A percentile compares a stretch with the other conserved stretches of the same genome.
phyloP scores from a whole-genome alignment of 2,113 vertebrate genomes.

The Chinchilla lanigera region DNA sequence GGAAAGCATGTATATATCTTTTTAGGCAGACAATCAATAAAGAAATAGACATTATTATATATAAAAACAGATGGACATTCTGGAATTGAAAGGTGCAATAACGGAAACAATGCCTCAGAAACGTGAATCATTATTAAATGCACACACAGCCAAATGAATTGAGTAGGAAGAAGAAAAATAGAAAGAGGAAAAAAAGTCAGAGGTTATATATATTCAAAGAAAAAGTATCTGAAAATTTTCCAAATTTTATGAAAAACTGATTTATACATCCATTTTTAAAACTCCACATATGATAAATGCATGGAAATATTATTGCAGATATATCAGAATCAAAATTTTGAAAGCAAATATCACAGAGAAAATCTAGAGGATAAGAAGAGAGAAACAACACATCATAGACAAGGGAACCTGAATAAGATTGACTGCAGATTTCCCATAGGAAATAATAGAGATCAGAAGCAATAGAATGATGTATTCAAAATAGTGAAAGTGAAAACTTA shows the following conservation, averaged over 20 bases:
- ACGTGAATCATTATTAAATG: neutral
- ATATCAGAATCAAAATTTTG: neutral
- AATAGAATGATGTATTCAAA: neutral
- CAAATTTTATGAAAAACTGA: neutral
- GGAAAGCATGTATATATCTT: neutral
- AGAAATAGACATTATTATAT: neutral
- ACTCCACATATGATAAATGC: neutral
- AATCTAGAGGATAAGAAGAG: neutral
- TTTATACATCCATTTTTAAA: neutral
- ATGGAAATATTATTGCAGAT: neutral
- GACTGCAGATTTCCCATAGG: neutral
- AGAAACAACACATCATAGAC: neutral
- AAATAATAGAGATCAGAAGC: neutral
- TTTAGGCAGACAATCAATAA: neutral
- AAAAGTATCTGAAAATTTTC: neutral
- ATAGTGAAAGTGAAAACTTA: neutral
- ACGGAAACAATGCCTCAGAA: neutral
- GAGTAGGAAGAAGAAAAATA: neutral
- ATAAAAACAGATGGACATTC: neutral
- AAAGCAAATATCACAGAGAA: constrained; percentile 5
- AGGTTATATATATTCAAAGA: neutral
- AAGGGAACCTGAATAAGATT: neutral
- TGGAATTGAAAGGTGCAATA: neutral
- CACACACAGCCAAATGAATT: neutral
- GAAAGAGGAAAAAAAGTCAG: neutral